Conservation (phyloP, 2,888 invertebrate genomes). For the Argyresthia goedartella region DNA sequence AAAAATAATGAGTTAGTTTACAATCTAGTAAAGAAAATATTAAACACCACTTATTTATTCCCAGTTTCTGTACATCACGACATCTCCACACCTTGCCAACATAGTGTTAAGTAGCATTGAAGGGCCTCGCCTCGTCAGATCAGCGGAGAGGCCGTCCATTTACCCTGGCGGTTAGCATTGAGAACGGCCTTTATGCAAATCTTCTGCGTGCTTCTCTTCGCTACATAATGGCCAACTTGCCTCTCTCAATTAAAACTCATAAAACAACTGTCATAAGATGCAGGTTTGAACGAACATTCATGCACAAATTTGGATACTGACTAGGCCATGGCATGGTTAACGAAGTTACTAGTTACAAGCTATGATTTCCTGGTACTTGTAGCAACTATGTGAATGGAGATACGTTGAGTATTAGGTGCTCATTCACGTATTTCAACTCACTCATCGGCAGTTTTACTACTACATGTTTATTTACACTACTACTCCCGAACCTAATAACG, state of each 20-base stretch:
- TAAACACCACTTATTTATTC: too few species aligned
- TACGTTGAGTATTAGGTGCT: background rate
- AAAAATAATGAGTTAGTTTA: too few species aligned
- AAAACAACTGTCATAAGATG: background rate
- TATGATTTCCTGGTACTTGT: background rate
- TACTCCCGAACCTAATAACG: too few species aligned
- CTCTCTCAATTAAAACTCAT: background rate
- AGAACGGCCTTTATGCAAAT: constrained; percentile 61
- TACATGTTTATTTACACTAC: too few species aligned
- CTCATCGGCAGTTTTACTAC: too few species aligned
- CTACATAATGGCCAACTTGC: constrained; percentile 2
- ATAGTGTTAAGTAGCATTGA: constrained; percentile 12
- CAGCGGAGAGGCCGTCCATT: constrained; percentile 43
- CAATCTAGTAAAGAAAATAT: too few species aligned
- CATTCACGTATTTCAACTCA: too few species aligned
- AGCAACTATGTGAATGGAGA: background rate
- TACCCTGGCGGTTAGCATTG: constrained; percentile 49
- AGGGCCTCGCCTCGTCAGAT: constrained; percentile 36
- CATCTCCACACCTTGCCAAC: too few species aligned
- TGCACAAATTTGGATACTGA: background rate
- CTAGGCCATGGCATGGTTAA: background rate
- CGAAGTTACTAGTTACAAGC: background rate
- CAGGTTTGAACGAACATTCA: too few species aligned
- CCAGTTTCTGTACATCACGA: too few species aligned
- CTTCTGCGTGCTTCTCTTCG: constrained; percentile 18